Evolutionary conservation across 2,113 vertebrate genomes (phyloP).

Genomic region (Periophthalmodon schlosseri): DNA sequence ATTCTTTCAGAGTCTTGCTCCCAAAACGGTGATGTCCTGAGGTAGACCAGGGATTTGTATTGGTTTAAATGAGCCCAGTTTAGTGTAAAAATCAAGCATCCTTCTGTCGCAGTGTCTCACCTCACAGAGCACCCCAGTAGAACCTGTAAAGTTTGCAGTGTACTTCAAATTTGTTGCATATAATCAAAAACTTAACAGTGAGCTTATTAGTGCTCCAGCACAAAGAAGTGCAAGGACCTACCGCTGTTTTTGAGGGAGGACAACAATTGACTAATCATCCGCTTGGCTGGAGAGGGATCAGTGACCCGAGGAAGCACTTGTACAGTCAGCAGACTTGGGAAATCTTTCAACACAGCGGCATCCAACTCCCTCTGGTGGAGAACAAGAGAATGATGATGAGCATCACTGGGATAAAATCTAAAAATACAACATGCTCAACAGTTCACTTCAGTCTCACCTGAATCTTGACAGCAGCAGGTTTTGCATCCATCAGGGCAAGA

Average conservation of each 20-base stretch:
- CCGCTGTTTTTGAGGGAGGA: constrained; percentile 89
- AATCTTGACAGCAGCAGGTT: constrained; percentile 84
- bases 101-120: constrained; percentile 86
- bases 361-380: constrained; percentile 50
- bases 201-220: not conserved
- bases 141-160: constrained; percentile 76
- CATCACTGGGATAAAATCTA: not conserved
- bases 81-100: constrained; percentile 90
- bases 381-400: not conserved
- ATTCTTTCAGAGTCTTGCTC: constrained; percentile 82
- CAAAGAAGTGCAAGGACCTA: constrained; percentile 66
- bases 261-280: constrained; percentile 89
- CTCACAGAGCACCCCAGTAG: constrained; percentile 92
- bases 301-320: constrained; percentile 91
- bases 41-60: constrained; percentile 84
- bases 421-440: constrained; percentile 57
- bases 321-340: constrained; percentile 88
- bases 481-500: constrained; percentile 86
- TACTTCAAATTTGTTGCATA: not conserved
- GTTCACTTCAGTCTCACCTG: constrained; percentile 85
- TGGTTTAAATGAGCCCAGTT: constrained; percentile 87
- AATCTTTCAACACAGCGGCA: constrained; percentile 85
- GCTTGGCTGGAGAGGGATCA: constrained; percentile 88
- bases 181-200: not conserved
- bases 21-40: constrained; percentile 87